Evolutionary conservation across 2,888 invertebrate species (phyloP), one percentile per base, ranked within the genome.

Genomic region (Microctonus aethiopoides): DNA sequence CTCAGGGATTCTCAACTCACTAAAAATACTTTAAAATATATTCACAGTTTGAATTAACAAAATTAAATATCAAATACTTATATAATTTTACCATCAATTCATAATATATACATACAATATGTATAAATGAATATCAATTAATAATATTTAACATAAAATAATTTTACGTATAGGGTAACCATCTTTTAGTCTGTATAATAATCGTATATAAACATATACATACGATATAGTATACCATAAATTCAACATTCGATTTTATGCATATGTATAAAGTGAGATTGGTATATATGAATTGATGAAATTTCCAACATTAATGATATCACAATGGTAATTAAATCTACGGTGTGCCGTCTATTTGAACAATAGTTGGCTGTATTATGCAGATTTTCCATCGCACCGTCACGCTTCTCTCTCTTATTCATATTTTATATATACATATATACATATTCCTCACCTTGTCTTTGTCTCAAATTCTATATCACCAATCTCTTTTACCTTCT

Each of bases 291-390:
- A 85, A 85, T 86, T 84, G 86, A 86, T 85, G 86, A 86, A 86
- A 86, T 85, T 86, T 83, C 86, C 85, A 86, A 86, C 86, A 86
- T 85, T 86, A 86, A 86, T 86, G 86, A 86, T 86, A 86, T 85
- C 86, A 85, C 86, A 86, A 86, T 86, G 86, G 86, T 86, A 86
- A 86, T 86, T 86, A 85, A 86, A 86, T 86, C 85, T 86, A 83
- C 82, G 81, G 81, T 84, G 85, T 84, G 81, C 81, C 85, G 85
- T 86, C 85, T 86, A 86, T 86, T 86, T 86, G 86, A 86, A 86
- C 85, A 86, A 86, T 86, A 86, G 86, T 86, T 86, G 86, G 86
- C 86, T 86, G 86, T 86, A 86, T 86, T 86, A 87, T 87, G 85
- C 84, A 86, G 84, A 86, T 87, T 87, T 65, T 86, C 80, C 80